Evolutionary conservation across 2,797 vertebrate genomes (phyloP), one percentile per base, ranked within the genome.

Genomic region (Tauraco hartlaubi): DNA sequence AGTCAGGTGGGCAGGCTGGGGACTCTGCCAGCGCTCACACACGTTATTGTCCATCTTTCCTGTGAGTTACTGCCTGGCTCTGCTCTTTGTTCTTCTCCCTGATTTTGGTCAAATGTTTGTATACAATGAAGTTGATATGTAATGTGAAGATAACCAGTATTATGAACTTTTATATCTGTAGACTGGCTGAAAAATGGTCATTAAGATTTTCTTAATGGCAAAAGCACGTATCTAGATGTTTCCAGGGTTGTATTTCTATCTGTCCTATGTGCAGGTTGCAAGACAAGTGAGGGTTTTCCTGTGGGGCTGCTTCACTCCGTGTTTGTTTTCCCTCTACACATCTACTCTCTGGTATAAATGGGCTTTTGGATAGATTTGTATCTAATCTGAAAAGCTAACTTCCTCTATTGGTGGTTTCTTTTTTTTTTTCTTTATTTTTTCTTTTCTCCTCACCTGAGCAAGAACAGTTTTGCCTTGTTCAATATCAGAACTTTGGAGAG

Each of bases 31-130:
- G 5, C 6, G 9, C 46, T 71, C 43, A 23, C 13, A 1, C 15
- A 2, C 16, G 1, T 20, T n/a, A 0, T 31, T 37, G 21, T 12
- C 67, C 54, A 1, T 55, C 31, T 61, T 13, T 56, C 18, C 28
- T 72, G 15, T 12, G 35, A 31, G 17, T 29, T 68, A 28, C 59
- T 90, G 62, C 52, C 43, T 54, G 29, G 2, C 44, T 66, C 43
- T 63, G 12, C 48, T 73, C 6, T 22, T 49, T 52, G 22, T 3
- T 31, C 77, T 54, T 26, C 51, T 82, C 61, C 35, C 21, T 21
- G 44, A 49, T 51, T 76, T 66, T 79, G 46, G 56, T 56, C 28
- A 68, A 72, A 55, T 55, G 8, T 21, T 85, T 54, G 26, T 14
- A 5, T 29, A 39, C 19, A 61, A 46, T 54, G 17, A 82, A 55